Evolutionary conservation across 2,888 invertebrate species (phyloP).

Genomic region (Yponomeuta evonymella): DNA sequence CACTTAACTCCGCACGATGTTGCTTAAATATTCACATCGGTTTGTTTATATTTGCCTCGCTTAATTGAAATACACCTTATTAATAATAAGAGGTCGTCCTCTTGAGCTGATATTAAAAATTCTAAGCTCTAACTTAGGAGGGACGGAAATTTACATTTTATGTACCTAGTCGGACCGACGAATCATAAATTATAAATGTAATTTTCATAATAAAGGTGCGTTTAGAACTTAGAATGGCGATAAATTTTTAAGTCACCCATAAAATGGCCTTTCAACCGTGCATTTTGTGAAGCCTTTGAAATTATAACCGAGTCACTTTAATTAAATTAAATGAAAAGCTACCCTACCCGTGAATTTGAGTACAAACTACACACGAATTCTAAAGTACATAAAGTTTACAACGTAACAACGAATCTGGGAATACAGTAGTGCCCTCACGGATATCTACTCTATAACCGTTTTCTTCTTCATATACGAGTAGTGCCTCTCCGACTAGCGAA

Average conservation of each 20-base stretch:
- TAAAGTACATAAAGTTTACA: no score
- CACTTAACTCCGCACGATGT: background rate
- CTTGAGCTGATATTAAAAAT: background rate
- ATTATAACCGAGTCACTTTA: background rate
- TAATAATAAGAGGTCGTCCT: background rate
- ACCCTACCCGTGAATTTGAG: no score
- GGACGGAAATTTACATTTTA: background rate
- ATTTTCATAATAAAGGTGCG: background rate
- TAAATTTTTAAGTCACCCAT: background rate
- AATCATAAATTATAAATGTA: background rate
- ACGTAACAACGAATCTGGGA: no score
- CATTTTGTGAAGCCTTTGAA: background rate
- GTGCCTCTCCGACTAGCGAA: no score
- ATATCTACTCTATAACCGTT: no score
- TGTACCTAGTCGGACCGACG: background rate
- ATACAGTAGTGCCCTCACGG: no score
- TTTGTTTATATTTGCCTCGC: slow-evolving; percentile 1
- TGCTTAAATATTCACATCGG: background rate
- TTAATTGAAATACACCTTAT: slow-evolving; percentile 5
- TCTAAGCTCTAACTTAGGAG: background rate
- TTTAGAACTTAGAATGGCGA: background rate
- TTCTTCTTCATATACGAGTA: no score
- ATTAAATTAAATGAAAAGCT: background rate
- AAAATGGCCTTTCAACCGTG: background rate
- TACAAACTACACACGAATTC: no score